Evolutionary conservation across 2,113 vertebrate species (phyloP), one percentile per base, ranked within the genome.

Genomic region (Cichladusa arquata): DNA sequence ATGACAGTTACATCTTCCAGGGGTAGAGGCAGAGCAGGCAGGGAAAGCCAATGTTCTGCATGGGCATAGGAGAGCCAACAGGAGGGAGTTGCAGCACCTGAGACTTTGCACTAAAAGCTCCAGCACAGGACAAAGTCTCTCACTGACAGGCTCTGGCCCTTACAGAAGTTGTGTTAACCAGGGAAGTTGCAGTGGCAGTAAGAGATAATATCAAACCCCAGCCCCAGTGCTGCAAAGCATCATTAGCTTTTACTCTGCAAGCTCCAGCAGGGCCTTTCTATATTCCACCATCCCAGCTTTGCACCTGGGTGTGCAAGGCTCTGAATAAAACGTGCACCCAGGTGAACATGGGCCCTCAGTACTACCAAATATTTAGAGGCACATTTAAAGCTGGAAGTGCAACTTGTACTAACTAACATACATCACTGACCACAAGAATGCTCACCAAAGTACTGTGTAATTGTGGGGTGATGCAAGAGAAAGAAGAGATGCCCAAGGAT

Each of bases 341-440:
- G 9, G 53, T 22, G 28, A 85, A 44, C 1, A 2, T 0, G 40
- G 15, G 14, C 26, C 20, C 16, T 58, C 4, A 0, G 8, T 18
- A 38, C 23, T 33, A 42, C 26, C 47, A 61, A 65, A 31, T 9
- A 81, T 5, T 67, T 10, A 48, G 17, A 90, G 20, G 42, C 11
- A 88, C 12, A 66, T 20, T 64, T 22, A 83, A 77, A 77, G 28
- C 36, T 57, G 34, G n/a, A 83, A 88, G 31, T 6, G 16, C 12
- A 88, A 19, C 29, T 65, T 69, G 7, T 24, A 45, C 42, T 66
- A 57, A 65, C 36, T 66, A 57, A 65, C 36, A 14, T 2, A 50
- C 1, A 3, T 69, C 77, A 47, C 11, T 60, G 42, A 76, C 11
- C 60, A 60, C 33, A 85, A 36, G 36, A 69, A 77, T 9, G 48